These are phyloP conservation scores for Epicauta chinensis DNA, from an alignment of 1,140 invertebrate species.

Conservation along the genomic window DNA sequence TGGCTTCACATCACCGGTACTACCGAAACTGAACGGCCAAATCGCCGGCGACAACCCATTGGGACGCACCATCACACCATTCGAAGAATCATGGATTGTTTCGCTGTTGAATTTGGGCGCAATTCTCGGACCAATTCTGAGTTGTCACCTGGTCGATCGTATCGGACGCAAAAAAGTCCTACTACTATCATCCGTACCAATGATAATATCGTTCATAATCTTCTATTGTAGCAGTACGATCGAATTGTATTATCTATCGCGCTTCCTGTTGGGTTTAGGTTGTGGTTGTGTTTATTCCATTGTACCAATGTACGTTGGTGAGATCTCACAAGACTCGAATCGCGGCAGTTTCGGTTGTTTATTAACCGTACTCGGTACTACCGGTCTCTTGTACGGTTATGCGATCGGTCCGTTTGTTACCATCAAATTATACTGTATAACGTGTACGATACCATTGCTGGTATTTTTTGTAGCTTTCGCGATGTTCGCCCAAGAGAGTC, in stretches of 20 bases:
- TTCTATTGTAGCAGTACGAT: constrained; percentile 40
- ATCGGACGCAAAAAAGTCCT: constrained; percentile 46
- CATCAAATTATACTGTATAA: constrained; percentile 49
- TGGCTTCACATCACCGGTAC: constrained; percentile 67
- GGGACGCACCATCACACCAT: constrained; percentile 38
- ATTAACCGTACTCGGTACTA: constrained; percentile 19
- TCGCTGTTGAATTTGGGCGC: constrained; percentile 73
- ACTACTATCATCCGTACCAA: constrained; percentile 38
- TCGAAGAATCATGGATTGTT: constrained; percentile 70
- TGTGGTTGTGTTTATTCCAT: constrained; percentile 45
- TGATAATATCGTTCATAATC: constrained; percentile 41
- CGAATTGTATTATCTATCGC: constrained; percentile 36
- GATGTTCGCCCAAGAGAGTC: constrained; percentile 60
- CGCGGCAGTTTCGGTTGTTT: constrained; percentile 24
- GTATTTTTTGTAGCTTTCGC: constrained; percentile 49
- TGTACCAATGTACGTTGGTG: constrained; percentile 47
- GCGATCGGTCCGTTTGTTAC: constrained; percentile 51
- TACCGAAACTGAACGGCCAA: constrained; percentile 46
- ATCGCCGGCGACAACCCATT: constrained; percentile 24
- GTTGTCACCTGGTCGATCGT: constrained; percentile 57
- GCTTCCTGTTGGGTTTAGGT: constrained; percentile 43
- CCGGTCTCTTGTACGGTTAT: constrained; percentile 44
- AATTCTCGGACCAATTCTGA: constrained; percentile 48
- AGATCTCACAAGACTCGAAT: constrained; percentile 41
- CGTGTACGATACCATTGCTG: constrained; percentile 42